Evolutionary conservation across 2,797 vertebrate species (phyloP), one percentile per base, ranked within the genome.

Genomic region (Darevskia mixta): DNA sequence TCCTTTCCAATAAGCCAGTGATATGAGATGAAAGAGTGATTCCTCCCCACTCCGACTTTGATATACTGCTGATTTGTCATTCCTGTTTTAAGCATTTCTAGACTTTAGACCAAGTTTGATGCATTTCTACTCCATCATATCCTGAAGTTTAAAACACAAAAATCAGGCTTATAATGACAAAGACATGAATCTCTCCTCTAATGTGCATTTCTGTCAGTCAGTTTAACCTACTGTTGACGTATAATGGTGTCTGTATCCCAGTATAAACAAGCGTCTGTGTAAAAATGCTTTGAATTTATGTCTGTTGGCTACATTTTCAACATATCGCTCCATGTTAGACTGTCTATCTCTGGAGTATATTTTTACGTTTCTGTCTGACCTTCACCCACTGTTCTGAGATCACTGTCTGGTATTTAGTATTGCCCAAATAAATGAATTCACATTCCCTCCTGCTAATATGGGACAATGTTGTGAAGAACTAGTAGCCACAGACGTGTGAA

Each of bases 251-350:
- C 92, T 94, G 88, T 93, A 92, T 91, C 72, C 89, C 92, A 88
- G 41, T 90, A 90, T 92, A 96, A 95, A 95, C 87, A 88, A 82
- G 89, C 9, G 2, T 93, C 85, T 93, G 11, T 93, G 82, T 79
- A 94, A 94, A 92, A 93, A 85, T 9, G 7, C 82, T 92, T 94
- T 89, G 87, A 90, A 93, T 96, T 93, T 92, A 85, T 95, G 79
- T 95, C 41, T 92, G 88, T 93, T 93, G 91, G 79, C 85, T 90
- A 94, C 27, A 88, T 67, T 88, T 92, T 94, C 83, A 88, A 58
- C 82, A 76, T 90, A 88, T 2, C 92, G 43, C 86, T 92, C 85
- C 87, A 41, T 94, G 83, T 94, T 95, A 91, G 78, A 91, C 69
- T 93, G 93, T 91, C 69, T 92, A 0, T 92, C 90, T 93, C 88